Base-by-base conservation (phyloP, 2,888 invertebrate species). In the Thereva unica region DNA sequence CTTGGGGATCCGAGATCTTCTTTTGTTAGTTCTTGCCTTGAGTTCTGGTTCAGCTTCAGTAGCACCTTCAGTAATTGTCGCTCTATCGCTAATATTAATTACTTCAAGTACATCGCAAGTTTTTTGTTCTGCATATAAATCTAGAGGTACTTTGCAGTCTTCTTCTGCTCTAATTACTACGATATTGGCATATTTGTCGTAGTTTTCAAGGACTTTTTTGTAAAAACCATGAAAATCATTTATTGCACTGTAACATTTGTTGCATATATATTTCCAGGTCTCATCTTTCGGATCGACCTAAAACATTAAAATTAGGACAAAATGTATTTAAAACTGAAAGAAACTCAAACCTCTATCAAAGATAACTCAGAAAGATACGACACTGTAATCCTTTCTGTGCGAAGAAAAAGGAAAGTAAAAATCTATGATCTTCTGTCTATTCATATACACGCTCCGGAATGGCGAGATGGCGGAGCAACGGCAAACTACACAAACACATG, bases 1-100 rank as follows among this genome's bases (percentile, higher is more conserved):
- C 66, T 69, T 71, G 4, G 69, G 42, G 23, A 53, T 66, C n/a
- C 71, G 65, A 23, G 41, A 7, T 42, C 67, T 70, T 70, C 68
- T 23, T 68, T 69, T 3, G 71, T 70, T 9, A 71, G 10, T n/a
- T 69, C 69, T 38, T 23, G 23, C 23, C 23, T 23, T 23, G 23
- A 2, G 50, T 40, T 47, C 49, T 38, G 5, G 55, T 12, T 52
- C 34, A 23, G n/a, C 6, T 23, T 52, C 52, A 23, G 4, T 37
- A 6, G 10, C 57, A 5, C 0, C n/a, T 35, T 44, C 47, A 4
- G 6, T 10, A 44, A 38, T 37, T 37, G 56, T 56, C 49, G 9
- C 10, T 63, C 23, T 23, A 23, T 23, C 23, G 23, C 23, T 23
- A 2, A 2, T 23, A 23, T 23, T 23, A 23, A 23, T 23, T 2